These are phyloP conservation scores for Nyctibius bracteatus DNA, from an alignment of 2,113 vertebrate genomes.

Conservation along the genomic window DNA sequence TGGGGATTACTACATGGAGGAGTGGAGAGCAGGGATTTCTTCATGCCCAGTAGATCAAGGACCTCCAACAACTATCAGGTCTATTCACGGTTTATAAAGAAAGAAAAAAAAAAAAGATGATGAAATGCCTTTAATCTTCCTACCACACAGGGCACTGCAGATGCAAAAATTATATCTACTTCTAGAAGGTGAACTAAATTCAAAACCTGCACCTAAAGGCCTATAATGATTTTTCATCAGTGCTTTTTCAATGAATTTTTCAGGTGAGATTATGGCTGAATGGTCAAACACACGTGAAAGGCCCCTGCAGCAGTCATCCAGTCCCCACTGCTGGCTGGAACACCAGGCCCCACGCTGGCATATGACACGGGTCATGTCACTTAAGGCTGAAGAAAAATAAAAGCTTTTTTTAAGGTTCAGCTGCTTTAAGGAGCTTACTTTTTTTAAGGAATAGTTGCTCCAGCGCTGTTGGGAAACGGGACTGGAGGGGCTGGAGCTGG, in stretches of 20 bases:
- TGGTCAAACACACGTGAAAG: rapidly evolving
- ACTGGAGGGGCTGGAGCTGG: too few relatives aligned
- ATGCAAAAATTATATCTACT: neutral
- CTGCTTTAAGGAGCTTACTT: neutral
- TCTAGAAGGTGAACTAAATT: neutral
- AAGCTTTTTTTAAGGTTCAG: neutral
- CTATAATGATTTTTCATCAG: neutral
- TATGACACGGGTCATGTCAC: rapidly evolving
- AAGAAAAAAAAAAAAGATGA: neutral
- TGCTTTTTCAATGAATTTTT: neutral
- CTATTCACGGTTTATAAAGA: neutral
- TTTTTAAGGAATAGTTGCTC: neutral
- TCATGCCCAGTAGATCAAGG: neutral
- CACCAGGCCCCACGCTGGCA: rapidly evolving
- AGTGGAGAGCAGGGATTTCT: neutral
- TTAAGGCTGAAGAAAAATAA: neutral
- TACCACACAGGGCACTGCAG: neutral
- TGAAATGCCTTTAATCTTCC: neutral
- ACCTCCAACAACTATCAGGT: neutral
- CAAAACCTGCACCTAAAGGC: neutral
- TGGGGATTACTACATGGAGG: neutral
- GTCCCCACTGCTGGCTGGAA: neutral
- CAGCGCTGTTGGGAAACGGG: neutral
- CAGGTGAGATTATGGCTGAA: neutral
- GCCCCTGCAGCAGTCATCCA: neutral